Base-by-base conservation (phyloP, 2,888 invertebrate genomes). In the Pseudococcus jackbeardsleyi region DNA sequence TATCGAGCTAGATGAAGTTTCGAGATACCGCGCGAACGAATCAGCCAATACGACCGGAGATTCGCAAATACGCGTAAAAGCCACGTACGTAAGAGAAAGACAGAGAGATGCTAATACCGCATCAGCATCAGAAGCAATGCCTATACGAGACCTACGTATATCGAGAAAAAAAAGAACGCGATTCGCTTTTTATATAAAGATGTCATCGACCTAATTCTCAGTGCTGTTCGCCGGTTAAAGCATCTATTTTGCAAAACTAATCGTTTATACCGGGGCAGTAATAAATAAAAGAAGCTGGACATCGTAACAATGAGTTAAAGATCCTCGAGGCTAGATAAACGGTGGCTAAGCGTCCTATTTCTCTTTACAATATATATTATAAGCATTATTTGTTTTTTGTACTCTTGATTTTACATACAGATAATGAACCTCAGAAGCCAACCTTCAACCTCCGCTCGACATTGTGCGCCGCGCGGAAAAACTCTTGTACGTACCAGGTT, bases 271-370 rank as follows among this genome's bases (percentile, higher is more conserved):
- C 77, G 87, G 77, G 54, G 87, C 77, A 87, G 87, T 87, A 87
- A 87, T 87, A 87, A 87, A 87, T 87, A 87, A 87, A 87, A 79
- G 79, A 33, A 87, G 87, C 87, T 79, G 87, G 87, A 87, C 87
- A 87, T 87, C 87, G 87, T 87, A 87, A 87, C 87, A 87, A 87
- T 87, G 87, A 87, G 87, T 87, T 79, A 79, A 87, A 87, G 87
- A 87, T 87, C 87, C 77, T 87, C 79, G 87, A 87, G 87, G 79
- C 79, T 79, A 87, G 87, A 87, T 87, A 87, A 87, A 87, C 87
- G 50, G 79, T 87, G 87, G 87, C 87, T 87, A 87, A 87, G 87
- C 87, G 87, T 87, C 77, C 77, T 87, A 87, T 54, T 87, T 87
- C 87, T 79, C 79, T 59, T 87, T 87, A 87, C 87, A 79, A 33